Percentiles rank a stretch among this genome's conserved stretches.
Conservation (phyloP, 2,113 vertebrate genomes). For the Leptodactylus fuscus region DNA sequence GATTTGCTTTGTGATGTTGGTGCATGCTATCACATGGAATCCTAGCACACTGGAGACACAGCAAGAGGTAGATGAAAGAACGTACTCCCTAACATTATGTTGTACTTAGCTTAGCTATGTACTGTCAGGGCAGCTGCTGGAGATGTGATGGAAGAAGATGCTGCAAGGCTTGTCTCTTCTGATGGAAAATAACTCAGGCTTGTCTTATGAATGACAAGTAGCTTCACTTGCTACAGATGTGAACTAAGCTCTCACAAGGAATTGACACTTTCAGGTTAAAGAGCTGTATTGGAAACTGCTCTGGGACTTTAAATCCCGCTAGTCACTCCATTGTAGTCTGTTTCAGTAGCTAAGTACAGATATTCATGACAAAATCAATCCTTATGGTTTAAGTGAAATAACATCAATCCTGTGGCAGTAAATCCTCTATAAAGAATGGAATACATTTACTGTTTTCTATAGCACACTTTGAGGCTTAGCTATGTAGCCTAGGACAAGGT, state of each 20-base stretch:
- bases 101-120: slow-evolving; percentile 2
- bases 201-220: slow-evolving; percentile 10
- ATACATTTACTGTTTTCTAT: neutral
- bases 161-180: neutral
- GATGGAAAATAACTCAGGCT: neutral
- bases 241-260: neutral
- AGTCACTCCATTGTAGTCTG: neutral
- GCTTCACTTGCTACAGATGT: neutral
- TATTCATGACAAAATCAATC: slow-evolving; percentile 29
- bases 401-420: neutral
- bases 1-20: slow-evolving; percentile 45
- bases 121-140: slow-evolving; percentile 48
- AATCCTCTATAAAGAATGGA: neutral
- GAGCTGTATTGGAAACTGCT: neutral
- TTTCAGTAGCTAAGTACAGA: neutral
- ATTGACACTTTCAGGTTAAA: slow-evolving; percentile 34
- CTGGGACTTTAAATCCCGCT: neutral
- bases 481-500: neutral
- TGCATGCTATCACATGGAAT: slow-evolving; percentile 10
- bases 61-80: neutral
- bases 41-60: neutral
- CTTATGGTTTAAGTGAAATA: neutral
- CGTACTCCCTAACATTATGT: neutral
- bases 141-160: neutral
- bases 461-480: neutral